Conservation (phyloP, 1,140 invertebrate species). For the Drosophila sp. region DNA sequence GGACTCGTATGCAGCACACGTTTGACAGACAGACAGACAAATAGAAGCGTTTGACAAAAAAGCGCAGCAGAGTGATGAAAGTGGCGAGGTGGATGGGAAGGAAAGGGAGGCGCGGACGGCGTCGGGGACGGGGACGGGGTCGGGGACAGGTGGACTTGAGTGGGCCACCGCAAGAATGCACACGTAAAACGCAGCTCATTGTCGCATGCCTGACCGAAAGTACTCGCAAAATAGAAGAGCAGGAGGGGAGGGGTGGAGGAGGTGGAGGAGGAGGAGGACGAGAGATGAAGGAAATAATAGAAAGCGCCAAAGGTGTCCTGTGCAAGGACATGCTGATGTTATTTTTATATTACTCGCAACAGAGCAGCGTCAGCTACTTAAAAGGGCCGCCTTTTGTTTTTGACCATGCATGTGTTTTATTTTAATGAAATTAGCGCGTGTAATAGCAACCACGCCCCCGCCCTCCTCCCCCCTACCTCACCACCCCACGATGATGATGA, state of each 20-base stretch:
- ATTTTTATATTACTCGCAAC: conserved; percentile 75
- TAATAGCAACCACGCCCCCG: conserved; percentile 67
- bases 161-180: conserved; percentile 59
- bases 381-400: conserved; percentile 68
- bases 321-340: conserved; percentile 77
- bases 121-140: neutral
- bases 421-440: conserved; percentile 83
- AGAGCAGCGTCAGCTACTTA: conserved; percentile 56
- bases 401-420: conserved; percentile 80
- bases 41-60: conserved; percentile 67
- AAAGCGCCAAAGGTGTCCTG: conserved; percentile 69
- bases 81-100: too few species aligned
- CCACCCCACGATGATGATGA: neutral
- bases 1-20: conserved; percentile 64
- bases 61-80: conserved; percentile 46
- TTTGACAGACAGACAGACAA: conserved; percentile 68
- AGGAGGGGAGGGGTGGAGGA: neutral
- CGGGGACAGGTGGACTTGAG: conserved; percentile 9
- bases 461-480: too few species aligned
- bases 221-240: neutral
- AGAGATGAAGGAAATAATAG: conserved; percentile 11
- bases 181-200: conserved; percentile 77
- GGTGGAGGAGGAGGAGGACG: neutral
- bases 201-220: conserved; percentile 41
- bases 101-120: neutral